Evolutionary conservation across 2,797 vertebrate species (phyloP).

Genomic region (Crax fasciolata): DNA sequence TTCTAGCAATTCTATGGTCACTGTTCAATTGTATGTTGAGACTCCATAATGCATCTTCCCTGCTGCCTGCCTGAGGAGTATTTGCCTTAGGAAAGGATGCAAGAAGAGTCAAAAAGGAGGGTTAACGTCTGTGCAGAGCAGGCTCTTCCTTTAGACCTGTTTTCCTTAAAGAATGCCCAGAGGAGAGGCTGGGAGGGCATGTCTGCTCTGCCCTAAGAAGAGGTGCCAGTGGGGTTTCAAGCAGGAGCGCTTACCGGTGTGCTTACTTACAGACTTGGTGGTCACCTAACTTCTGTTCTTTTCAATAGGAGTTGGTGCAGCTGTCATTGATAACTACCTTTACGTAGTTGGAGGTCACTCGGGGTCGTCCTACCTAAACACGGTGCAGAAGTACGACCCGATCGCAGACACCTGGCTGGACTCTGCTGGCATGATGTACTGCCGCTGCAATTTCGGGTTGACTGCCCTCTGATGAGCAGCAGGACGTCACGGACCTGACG

Average conservation of each 20-base stretch:
- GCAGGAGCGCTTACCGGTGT: rapidly evolving
- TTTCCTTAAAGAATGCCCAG: not conserved
- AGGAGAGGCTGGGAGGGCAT: not conserved
- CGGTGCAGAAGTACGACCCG: conserved; percentile 96
- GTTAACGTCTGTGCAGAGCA: not conserved
- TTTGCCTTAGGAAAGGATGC: rapidly evolving
- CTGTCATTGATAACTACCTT: conserved; percentile 95
- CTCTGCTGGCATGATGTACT: conserved; percentile 96
- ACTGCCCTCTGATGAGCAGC: conserved; percentile 92
- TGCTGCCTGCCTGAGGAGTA: rapidly evolving
- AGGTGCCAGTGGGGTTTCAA: rapidly evolving
- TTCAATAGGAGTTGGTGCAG: conserved; percentile 93
- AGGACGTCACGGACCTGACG: conserved; percentile 31
- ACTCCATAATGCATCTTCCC: not conserved
- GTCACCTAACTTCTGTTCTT: not conserved
- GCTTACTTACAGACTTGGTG: not conserved
- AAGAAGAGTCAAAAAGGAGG: rapidly evolving
- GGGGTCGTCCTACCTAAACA: conserved; percentile 97
- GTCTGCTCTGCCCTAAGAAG: not conserved
- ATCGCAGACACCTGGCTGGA: conserved; percentile 97
- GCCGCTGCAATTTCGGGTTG: conserved; percentile 98
- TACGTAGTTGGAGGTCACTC: conserved; percentile 99
- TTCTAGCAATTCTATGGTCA: not conserved
- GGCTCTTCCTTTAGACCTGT: rapidly evolving
- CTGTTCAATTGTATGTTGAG: rapidly evolving